phyloP scores from a whole-genome alignment of 2,797 vertebrate species.

The Synaphobranchus kaupii region DNA sequence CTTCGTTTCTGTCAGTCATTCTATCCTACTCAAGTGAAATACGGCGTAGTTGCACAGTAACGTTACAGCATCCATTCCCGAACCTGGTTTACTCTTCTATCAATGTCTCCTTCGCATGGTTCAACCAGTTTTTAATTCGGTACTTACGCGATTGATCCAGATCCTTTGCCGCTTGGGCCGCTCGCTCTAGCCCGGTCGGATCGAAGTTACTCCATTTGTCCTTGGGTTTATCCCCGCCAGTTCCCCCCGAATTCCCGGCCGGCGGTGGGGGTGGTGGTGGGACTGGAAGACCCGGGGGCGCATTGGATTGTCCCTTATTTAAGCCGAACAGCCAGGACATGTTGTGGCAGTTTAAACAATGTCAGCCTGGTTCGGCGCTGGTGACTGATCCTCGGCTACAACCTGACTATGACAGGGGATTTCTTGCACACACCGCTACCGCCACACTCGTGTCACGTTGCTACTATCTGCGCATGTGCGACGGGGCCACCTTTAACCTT shows the following conservation, averaged over 20 bases:
- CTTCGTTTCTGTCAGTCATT: background rate
- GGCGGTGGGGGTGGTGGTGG: slow-evolving; percentile 65
- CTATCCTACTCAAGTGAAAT: background rate
- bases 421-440: slow-evolving; percentile 52
- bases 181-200: slow-evolving; percentile 93
- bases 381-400: background rate
- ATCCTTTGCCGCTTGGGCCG: slow-evolving; percentile 90
- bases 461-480: slow-evolving; percentile 57
- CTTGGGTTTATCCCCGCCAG: slow-evolving; percentile 82
- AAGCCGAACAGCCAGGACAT: slow-evolving; percentile 90
- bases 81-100: background rate
- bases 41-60: background rate
- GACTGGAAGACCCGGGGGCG: slow-evolving; percentile 60
- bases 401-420: slow-evolving; percentile 47
- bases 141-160: slow-evolving; percentile 93
- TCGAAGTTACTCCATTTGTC: slow-evolving; percentile 99
- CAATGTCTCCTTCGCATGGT: background rate
- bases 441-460: slow-evolving; percentile 69
- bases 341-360: slow-evolving; percentile 27
- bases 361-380: slow-evolving; percentile 25
- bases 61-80: background rate
- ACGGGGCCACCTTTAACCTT: fast-evolving
- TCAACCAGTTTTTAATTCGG: background rate
- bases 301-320: slow-evolving; percentile 75
- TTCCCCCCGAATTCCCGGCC: slow-evolving; percentile 67